Evolutionary conservation across 1,140 invertebrate species (phyloP).

Genomic region (Psix sp.): DNA sequence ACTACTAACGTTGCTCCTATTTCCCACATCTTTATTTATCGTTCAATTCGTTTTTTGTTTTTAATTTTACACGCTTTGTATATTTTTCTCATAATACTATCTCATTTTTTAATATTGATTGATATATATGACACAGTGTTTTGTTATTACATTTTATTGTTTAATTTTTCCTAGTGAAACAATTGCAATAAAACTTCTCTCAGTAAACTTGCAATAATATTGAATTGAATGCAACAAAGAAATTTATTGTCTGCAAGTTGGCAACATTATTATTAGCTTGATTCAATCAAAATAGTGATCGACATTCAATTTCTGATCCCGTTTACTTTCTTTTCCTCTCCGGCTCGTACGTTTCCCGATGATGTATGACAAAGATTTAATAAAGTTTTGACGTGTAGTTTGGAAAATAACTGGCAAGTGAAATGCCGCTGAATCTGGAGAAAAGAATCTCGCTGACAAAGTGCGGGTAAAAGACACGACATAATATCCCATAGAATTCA

Average conservation of each 20-base stretch:
- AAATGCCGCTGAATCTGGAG: constrained; percentile 48
- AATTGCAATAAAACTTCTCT: no score
- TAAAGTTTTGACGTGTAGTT: constrained; percentile 40
- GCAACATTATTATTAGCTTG: constrained; percentile 12
- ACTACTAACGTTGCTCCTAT: no score
- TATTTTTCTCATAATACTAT: no score
- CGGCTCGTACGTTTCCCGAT: constrained; percentile 17
- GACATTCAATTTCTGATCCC: constrained; percentile 27
- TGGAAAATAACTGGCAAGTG: constrained; percentile 30
- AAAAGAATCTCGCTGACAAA: constrained; percentile 57
- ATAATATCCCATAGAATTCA: constrained; percentile 68
- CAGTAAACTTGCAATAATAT: no score
- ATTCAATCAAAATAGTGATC: constrained; percentile 35
- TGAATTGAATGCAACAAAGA: background rate
- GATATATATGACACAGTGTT: no score
- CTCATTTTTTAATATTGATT: no score
- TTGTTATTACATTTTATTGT: no score
- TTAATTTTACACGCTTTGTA: no score
- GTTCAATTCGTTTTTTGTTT: no score
- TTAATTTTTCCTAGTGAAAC: no score
- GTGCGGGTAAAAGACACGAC: constrained; percentile 62
- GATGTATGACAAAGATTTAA: constrained; percentile 41
- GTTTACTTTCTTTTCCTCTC: background rate
- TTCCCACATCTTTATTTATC: no score
- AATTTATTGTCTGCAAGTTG: constrained; percentile 12